Conservation (phyloP, 2,797 vertebrate species). For the Momotus momota region DNA sequence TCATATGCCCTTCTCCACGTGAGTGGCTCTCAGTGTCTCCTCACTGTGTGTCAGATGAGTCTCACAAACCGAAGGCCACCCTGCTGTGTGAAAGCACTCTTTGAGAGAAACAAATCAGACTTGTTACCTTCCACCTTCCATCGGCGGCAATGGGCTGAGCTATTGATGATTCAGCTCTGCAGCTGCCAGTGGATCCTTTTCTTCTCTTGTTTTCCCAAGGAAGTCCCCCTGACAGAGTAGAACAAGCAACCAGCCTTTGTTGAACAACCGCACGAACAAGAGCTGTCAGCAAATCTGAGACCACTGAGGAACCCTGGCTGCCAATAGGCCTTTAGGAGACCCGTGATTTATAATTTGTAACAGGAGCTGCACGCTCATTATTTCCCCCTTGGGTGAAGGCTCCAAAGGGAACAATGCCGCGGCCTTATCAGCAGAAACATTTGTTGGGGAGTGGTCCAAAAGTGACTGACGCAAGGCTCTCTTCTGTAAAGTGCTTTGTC, state of each 20-base stretch:
- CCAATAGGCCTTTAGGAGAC: neutral
- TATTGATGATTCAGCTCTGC: neutral
- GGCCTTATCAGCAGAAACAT: conserved; percentile 13
- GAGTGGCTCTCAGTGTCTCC: neutral
- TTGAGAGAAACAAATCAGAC: neutral
- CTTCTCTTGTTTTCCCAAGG: neutral
- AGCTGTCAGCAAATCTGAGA: neutral
- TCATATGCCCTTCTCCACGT: neutral
- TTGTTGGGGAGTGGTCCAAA: neutral
- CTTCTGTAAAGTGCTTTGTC: neutral
- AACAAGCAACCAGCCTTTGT: neutral
- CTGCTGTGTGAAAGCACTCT: rapidly evolving
- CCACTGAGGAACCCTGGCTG: neutral
- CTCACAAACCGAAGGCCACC: neutral
- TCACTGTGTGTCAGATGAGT: neutral
- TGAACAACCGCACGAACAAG: neutral
- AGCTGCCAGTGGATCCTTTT: neutral
- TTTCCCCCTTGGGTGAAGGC: neutral
- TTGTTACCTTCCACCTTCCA: rapidly evolving
- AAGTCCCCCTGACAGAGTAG: neutral
- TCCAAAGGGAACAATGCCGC: neutral
- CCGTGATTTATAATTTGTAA: neutral
- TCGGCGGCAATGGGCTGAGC: neutral
- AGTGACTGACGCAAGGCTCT: neutral
- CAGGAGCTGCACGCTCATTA: neutral